Evolutionary conservation across 2,113 vertebrate genomes (phyloP).

Genomic region (Chloropsis cyanopogon): DNA sequence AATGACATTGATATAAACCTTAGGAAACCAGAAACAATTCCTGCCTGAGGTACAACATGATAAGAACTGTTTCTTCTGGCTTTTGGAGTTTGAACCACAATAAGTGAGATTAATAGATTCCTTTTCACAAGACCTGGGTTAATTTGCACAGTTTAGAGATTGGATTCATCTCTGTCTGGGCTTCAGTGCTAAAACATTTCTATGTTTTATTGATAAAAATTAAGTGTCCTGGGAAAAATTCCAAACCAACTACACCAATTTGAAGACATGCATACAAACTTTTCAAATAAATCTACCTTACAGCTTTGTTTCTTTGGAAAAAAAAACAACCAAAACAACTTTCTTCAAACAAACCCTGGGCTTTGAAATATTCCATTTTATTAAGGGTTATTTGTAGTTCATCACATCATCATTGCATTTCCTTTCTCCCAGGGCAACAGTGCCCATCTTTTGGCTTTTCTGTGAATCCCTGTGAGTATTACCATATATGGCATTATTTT

Average conservation of each 20-base stretch:
- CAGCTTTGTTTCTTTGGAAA: slow-evolving; percentile 33
- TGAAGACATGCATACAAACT: slow-evolving; percentile 1
- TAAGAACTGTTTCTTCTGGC: slow-evolving; percentile 14
- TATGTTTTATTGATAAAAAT: slow-evolving; percentile 69
- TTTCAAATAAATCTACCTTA: slow-evolving; percentile 53
- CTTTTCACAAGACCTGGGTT: neutral
- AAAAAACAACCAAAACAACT: neutral
- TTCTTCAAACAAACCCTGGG: neutral
- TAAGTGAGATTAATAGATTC: neutral
- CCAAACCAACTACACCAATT: slow-evolving; percentile 62
- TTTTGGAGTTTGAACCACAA: neutral
- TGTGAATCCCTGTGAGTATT: neutral
- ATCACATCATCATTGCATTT: slow-evolving; percentile 8
- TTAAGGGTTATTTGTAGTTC: slow-evolving; percentile 49
- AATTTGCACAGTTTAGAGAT: neutral
- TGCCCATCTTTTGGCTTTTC: slow-evolving; percentile 49
- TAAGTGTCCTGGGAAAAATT: slow-evolving; percentile 60
- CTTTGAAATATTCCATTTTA: slow-evolving; percentile 16
- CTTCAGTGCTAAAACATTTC: slow-evolving; percentile 31
- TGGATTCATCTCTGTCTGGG: neutral
- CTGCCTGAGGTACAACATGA: neutral
- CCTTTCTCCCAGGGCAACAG: slow-evolving; percentile 46
- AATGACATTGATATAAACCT: neutral
- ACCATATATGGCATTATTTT: slow-evolving; percentile 46
- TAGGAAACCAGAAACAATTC: slow-evolving; percentile 21